Percentiles rank a stretch among this genome's conserved stretches.
Evolutionary conservation across 2,797 vertebrate genomes (phyloP).

Genomic region (Ciconia nigra): DNA sequence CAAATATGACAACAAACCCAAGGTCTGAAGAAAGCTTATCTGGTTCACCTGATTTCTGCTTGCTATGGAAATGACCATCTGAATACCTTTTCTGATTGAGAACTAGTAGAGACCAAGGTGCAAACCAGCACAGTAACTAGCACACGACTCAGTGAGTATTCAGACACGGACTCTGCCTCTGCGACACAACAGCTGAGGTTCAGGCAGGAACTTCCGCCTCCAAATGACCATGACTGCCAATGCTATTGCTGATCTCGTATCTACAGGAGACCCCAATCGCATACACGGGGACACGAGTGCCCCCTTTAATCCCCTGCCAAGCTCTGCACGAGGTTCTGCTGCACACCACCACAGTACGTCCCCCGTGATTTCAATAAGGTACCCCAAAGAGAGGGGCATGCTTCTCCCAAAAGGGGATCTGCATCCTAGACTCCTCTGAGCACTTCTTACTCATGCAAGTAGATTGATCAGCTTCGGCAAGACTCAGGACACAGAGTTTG

Average conservation of each 20-base stretch:
- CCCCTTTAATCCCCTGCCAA: background rate
- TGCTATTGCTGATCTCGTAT: too few relatives aligned
- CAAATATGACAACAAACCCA: rapidly evolving
- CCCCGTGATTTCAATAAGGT: background rate
- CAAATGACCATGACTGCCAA: rapidly evolving
- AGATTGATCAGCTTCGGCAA: background rate
- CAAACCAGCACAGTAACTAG: background rate
- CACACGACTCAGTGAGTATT: rapidly evolving
- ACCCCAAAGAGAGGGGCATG: background rate
- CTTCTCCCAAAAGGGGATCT: background rate
- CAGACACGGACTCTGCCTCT: background rate
- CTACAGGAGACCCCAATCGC: background rate
- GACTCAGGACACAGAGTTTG: background rate
- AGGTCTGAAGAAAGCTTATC: background rate
- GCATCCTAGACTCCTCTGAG: background rate
- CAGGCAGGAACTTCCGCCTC: background rate
- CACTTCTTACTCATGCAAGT: background rate
- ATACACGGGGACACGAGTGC: rapidly evolving
- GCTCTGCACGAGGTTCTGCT: background rate
- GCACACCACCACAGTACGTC: rapidly evolving
- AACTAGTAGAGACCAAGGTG: background rate
- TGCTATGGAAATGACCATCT: background rate
- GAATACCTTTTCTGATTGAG: background rate
- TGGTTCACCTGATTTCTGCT: background rate
- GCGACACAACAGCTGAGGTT: background rate